Conservation (phyloP, 1,140 invertebrate species). For the Ceratina calcarata region DNA sequence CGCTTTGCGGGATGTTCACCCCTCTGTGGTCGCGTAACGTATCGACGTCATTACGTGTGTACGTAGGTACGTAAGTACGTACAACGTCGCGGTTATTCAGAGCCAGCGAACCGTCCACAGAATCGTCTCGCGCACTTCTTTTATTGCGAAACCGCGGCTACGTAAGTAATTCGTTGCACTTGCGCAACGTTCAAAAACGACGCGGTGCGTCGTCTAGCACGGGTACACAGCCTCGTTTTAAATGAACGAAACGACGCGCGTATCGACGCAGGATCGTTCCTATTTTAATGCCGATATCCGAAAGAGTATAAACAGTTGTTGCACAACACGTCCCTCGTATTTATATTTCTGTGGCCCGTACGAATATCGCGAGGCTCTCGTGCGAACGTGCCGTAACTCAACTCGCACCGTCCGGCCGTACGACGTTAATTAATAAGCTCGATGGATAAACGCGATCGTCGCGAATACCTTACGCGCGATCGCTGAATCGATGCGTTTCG, state of each 20-base stretch:
- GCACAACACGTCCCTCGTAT: conserved; percentile 14
- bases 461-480: conserved; percentile 3
- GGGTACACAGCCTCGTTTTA: too few relatives aligned
- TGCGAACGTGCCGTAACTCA: conserved; percentile 11
- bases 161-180: neutral
- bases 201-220: neutral
- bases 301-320: neutral
- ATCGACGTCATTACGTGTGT: neutral
- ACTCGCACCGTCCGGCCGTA: conserved; percentile 23
- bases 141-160: neutral
- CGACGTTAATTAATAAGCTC: conserved; percentile 38
- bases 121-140: conserved; percentile 14
- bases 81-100: neutral
- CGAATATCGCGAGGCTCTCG: conserved; percentile 13
- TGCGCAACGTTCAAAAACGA: neutral
- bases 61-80: neutral
- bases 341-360: conserved; percentile 34
- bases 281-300: neutral
- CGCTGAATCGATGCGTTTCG: conserved; percentile 16
- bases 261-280: too few relatives aligned
- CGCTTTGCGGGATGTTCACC: conserved; percentile 23
- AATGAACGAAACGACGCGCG: neutral
- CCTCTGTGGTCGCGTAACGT: neutral
- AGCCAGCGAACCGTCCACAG: neutral
- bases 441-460: conserved; percentile 31